Percentiles rank a stretch among this genome's conserved stretches.
phyloP scores from a whole-genome alignment of 2,113 vertebrate genomes.

The Formicarius rufipectus region DNA sequence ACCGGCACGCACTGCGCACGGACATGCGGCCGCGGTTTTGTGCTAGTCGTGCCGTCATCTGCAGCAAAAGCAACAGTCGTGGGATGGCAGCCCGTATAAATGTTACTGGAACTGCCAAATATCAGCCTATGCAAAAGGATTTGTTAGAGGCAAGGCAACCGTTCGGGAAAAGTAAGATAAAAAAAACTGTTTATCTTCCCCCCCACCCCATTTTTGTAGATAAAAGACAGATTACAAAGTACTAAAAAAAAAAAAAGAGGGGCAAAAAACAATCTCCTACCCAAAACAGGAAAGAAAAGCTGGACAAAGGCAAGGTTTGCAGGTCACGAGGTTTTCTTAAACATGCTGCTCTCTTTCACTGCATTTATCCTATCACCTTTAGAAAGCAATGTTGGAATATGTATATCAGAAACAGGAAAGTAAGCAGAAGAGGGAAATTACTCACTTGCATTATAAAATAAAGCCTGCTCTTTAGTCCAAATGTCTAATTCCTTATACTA shows the following conservation, averaged over 20 bases:
- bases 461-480: not conserved
- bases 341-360: not conserved
- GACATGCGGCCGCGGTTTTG: not conserved
- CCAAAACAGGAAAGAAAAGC: not conserved
- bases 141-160: not conserved
- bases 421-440: not conserved
- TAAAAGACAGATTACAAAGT: not conserved
- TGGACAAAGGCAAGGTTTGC: not conserved
- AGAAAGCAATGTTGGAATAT: not conserved
- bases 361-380: not conserved
- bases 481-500: not conserved
- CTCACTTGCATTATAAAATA: not conserved
- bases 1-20: not conserved
- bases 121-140: not conserved
- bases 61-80: conserved; percentile 39
- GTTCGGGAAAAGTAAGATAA: not conserved
- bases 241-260: not conserved
- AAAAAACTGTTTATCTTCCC: no score
- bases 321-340: not conserved
- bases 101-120: not conserved
- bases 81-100: not conserved
- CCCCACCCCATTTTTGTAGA: not conserved
- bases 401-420: not conserved
- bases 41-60: not conserved
- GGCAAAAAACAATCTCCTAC: not conserved